Conservation (phyloP, 2,888 invertebrate species). For the Argynnis bischoffii region DNA sequence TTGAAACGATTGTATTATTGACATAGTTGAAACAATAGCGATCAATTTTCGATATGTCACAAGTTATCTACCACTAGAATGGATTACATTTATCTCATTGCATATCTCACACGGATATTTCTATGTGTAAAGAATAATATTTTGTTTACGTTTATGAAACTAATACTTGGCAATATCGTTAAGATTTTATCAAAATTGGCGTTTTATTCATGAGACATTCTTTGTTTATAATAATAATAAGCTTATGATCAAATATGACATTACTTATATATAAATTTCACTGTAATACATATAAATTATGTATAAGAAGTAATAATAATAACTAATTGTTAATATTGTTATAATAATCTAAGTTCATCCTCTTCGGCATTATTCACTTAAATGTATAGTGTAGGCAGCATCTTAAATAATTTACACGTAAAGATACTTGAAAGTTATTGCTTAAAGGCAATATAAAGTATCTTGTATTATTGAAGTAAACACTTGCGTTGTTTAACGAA, state of each 20-base stretch:
- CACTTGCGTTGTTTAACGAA: slow-evolving; percentile 11
- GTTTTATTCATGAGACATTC: slow-evolving; percentile 20
- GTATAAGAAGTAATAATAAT: no score
- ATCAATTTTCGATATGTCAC: slow-evolving; percentile 49
- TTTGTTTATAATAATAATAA: slow-evolving; percentile 4
- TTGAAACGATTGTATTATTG: slow-evolving; percentile 14
- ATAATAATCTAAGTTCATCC: neutral
- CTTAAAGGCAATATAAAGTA: slow-evolving; percentile 2
- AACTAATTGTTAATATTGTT: neutral
- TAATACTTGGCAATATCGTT: slow-evolving; percentile 19
- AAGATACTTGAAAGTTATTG: slow-evolving; percentile 3
- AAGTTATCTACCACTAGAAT: slow-evolving; percentile 44
- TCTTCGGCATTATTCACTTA: slow-evolving; percentile 5
- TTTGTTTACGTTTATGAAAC: slow-evolving; percentile 23
- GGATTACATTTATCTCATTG: slow-evolving; percentile 46
- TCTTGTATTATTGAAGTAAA: slow-evolving; percentile 20
- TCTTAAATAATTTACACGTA: slow-evolving; percentile 3
- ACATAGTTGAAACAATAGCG: slow-evolving; percentile 33
- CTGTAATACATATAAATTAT: neutral
- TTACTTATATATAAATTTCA: neutral
- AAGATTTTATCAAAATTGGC: slow-evolving; percentile 10
- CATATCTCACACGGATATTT: slow-evolving; percentile 35
- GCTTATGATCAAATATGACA: neutral
- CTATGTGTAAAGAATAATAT: slow-evolving; percentile 9
- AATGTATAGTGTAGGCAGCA: slow-evolving; percentile 2